Conservation (phyloP, 2,113 vertebrate species). For the Alces alces region DNA sequence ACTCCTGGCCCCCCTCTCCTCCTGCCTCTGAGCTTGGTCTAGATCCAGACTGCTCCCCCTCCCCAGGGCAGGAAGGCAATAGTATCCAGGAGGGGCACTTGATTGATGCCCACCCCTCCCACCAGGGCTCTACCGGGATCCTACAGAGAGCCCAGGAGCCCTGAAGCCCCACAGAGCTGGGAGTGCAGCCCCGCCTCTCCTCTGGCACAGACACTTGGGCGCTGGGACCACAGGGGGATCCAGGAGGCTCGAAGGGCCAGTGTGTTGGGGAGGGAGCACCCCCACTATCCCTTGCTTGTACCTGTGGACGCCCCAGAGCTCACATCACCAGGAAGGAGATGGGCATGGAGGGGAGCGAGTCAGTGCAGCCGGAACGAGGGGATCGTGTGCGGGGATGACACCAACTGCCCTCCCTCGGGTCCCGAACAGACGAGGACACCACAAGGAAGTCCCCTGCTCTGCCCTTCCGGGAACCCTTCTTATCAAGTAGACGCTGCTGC, state of each 20-base stretch:
- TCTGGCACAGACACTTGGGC: background rate
- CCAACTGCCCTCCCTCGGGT: accelerated
- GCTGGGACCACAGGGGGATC: background rate
- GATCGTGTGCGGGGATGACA: background rate
- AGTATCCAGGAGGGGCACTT: background rate
- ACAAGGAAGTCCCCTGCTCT: accelerated
- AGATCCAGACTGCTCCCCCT: background rate
- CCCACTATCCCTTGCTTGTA: background rate
- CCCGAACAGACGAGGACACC: background rate
- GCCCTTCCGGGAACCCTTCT: background rate
- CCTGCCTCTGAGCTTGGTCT: background rate
- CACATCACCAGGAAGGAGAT: background rate
- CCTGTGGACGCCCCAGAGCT: background rate
- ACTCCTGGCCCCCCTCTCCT: background rate
- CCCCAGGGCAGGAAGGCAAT: background rate
- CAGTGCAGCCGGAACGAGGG: accelerated
- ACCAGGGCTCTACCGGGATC: background rate
- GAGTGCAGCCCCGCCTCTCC: background rate
- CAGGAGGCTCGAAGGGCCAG: background rate
- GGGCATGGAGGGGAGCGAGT: too few species aligned
- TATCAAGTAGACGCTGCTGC: background rate
- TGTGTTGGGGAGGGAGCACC: background rate
- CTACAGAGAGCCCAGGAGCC: background rate
- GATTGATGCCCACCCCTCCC: background rate
- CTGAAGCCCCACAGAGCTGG: background rate